These are phyloP conservation scores for Paragorgia papillata DNA, from an alignment of 92 coral and sea anemone genomes.

Conservation along the genomic window DNA sequence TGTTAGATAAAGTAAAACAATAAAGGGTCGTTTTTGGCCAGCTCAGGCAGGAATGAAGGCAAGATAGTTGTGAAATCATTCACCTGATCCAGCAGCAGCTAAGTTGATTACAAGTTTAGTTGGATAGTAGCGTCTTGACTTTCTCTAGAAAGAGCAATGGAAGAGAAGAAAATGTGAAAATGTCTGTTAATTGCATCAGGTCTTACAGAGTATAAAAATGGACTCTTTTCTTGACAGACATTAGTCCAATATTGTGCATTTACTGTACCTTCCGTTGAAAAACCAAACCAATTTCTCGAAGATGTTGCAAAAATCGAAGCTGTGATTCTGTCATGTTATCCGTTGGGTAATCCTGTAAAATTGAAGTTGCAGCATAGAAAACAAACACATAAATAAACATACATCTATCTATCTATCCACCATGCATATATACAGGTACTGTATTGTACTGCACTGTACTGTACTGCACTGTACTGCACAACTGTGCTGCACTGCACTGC, in stretches of 20 bases:
- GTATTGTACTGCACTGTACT: no score
- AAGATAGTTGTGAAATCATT: no score
- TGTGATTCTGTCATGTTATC: conserved; percentile 93
- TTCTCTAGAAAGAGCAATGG: conserved; percentile 65
- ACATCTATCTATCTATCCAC: no score
- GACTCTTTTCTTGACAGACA: neutral
- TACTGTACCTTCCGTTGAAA: conserved; percentile 99
- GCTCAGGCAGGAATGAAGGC: no score
- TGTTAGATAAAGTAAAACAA: no score
- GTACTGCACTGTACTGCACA: no score
- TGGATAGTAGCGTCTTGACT: conserved; percentile 91
- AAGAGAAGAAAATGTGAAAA: neutral
- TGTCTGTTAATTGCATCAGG: neutral
- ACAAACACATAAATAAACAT: no score
- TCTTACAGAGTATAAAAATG: neutral
- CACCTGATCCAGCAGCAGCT: conserved; percentile 87
- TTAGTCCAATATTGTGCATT: neutral
- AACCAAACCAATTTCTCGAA: conserved; percentile 94
- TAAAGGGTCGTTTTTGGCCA: no score
- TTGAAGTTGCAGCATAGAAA: neutral
- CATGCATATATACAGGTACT: no score
- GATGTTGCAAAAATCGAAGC: conserved; percentile 79
- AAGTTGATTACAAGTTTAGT: conserved; percentile 87
- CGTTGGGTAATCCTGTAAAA: conserved; percentile 86
- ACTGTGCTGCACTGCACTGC: no score